Percentiles rank a stretch among this genome's conserved stretches.
Conservation (phyloP, 2,888 invertebrate genomes). For the Meiosimyza decipiens region DNA sequence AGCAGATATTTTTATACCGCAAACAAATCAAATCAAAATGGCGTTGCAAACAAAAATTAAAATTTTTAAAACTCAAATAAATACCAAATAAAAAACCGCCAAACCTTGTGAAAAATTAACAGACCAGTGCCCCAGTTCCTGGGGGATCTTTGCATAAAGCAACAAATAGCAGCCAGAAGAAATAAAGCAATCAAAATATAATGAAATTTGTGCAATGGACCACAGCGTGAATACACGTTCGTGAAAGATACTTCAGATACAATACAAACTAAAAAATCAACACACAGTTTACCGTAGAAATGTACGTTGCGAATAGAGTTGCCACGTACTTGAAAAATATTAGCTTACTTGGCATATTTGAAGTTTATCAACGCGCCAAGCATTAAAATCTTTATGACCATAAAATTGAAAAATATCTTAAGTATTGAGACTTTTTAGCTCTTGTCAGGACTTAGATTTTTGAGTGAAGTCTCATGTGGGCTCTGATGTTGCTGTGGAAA, state of each 20-base stretch:
- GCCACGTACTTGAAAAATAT: neutral
- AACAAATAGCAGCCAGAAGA: conserved; percentile 1
- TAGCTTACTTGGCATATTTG: no score
- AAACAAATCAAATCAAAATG: conserved; percentile 31
- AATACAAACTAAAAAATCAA: neutral
- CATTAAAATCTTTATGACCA: no score
- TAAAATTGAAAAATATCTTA: no score
- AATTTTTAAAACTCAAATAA: neutral
- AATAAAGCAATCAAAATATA: conserved; percentile 6
- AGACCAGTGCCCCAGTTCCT: conserved; percentile 23
- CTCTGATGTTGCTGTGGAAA: no score
- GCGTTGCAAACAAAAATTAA: neutral
- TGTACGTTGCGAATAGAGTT: neutral
- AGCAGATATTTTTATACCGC: conserved; percentile 11
- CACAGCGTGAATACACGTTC: neutral
- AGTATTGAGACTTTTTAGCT: no score
- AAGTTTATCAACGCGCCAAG: no score
- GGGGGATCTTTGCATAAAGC: neutral
- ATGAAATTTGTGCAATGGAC: conserved; percentile 18
- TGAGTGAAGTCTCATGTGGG: no score
- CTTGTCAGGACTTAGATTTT: no score
- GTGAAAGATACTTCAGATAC: no score
- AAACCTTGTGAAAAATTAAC: conserved; percentile 19
- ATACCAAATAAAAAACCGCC: neutral
- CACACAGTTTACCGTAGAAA: neutral